Conservation (phyloP, 2,113 vertebrate species). For the Thalassarche chlororhynchos region DNA sequence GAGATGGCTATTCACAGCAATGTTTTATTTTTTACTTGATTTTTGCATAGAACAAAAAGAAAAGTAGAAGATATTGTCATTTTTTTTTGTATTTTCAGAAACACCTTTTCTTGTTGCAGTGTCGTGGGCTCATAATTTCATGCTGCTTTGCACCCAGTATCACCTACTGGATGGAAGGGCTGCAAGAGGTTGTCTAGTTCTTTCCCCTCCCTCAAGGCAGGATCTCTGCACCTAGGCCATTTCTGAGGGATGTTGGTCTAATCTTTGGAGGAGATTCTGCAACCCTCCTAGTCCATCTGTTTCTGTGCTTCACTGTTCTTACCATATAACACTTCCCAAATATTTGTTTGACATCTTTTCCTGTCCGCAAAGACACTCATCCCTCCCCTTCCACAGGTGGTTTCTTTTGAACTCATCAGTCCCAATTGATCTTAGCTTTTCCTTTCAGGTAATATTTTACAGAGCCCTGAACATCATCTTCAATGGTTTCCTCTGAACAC, state of each 20-base stretch:
- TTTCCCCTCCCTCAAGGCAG: neutral
- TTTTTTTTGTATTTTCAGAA: neutral
- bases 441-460: neutral
- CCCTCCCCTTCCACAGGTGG: neutral
- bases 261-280: neutral
- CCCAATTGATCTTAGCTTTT: neutral
- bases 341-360: neutral
- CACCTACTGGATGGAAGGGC: neutral
- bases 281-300: neutral
- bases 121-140: neutral
- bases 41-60: neutral
- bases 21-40: conserved; percentile 29
- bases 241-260: neutral
- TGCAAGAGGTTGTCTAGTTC: neutral
- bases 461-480: neutral
- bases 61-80: neutral
- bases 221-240: neutral
- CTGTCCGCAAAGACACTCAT: neutral
- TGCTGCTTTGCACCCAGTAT: neutral
- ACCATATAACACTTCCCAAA: neutral
- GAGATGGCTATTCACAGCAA: conserved; percentile 10
- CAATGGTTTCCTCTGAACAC: neutral
- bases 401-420: neutral
- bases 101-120: neutral
- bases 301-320: neutral